Evolutionary conservation across 2,888 invertebrate species (phyloP).

Genomic region (Punctoribates punctum): DNA sequence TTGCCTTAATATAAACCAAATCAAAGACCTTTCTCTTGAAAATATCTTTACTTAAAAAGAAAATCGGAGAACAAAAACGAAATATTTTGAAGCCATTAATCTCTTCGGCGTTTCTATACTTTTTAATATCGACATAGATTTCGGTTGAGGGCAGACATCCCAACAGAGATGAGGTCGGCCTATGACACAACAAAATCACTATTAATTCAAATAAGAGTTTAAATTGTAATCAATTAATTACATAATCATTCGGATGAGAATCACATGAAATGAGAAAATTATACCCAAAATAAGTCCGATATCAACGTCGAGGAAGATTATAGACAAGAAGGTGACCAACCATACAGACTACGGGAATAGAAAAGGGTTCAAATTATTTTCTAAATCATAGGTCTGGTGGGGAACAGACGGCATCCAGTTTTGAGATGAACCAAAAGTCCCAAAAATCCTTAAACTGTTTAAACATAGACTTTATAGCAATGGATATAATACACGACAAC

Average conservation of each 20-base stretch:
- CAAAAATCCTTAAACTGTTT: constrained; percentile 66
- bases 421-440: constrained; percentile 70
- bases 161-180: constrained; percentile 66
- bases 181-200: constrained; percentile 5
- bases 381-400: no score
- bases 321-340: constrained; percentile 72
- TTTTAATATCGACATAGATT: constrained; percentile 67
- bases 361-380: constrained; percentile 54
- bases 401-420: constrained; percentile 61
- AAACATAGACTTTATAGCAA: constrained; percentile 73
- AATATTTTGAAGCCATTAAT: constrained; percentile 69
- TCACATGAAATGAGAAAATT: constrained; percentile 66
- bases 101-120: constrained; percentile 63
- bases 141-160: constrained; percentile 70
- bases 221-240: background rate
- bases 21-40: constrained; percentile 31
- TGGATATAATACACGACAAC: constrained; percentile 73
- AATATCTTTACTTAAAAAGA: constrained; percentile 41
- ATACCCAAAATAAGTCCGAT: constrained; percentile 74
- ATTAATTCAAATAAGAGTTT: background rate
- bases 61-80: constrained; percentile 62
- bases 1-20: background rate
- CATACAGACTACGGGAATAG: constrained; percentile 61
- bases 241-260: constrained; percentile 54
- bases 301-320: constrained; percentile 75